Conservation (phyloP, 2,888 invertebrate species). For the Drosophila hawaiiensis region DNA sequence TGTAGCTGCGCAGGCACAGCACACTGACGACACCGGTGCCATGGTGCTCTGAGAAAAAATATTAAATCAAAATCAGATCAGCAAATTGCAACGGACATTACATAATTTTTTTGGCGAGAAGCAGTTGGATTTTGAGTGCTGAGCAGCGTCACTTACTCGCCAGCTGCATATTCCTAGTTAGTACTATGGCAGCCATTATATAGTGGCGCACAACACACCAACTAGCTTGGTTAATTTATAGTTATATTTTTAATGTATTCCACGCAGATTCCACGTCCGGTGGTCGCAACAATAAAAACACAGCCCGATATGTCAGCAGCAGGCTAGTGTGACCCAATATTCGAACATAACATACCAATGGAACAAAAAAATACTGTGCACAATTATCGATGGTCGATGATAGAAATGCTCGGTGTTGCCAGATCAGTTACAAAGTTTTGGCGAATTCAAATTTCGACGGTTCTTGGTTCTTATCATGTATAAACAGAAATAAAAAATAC, state of each 20-base stretch:
- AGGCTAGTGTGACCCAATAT: slow-evolving; percentile 34
- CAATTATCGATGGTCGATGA: slow-evolving; percentile 1
- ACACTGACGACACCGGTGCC: slow-evolving; percentile 81
- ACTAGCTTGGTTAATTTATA: slow-evolving; percentile 29
- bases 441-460: slow-evolving; percentile 7
- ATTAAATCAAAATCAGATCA: slow-evolving; percentile 25
- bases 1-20: slow-evolving; percentile 77
- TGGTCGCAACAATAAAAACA: slow-evolving; percentile 57
- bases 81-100: slow-evolving; percentile 52
- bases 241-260: slow-evolving; percentile 30
- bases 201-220: slow-evolving; percentile 44
- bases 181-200: slow-evolving; percentile 82
- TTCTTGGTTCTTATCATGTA: neutral
- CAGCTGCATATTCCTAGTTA: slow-evolving; percentile 81
- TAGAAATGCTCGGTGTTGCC: slow-evolving; percentile 8
- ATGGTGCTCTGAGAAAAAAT: slow-evolving; percentile 72
- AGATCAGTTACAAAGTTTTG: neutral
- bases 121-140: neutral
- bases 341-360: neutral
- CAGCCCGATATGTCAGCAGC: slow-evolving; percentile 41
- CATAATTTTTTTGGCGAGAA: slow-evolving; percentile 66
- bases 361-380: neutral
- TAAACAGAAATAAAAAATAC: neutral
- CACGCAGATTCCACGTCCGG: slow-evolving; percentile 48
- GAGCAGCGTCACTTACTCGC: slow-evolving; percentile 81